Evolutionary conservation across 2,113 vertebrate species (phyloP).

Genomic region (Elgaria multicarinata): DNA sequence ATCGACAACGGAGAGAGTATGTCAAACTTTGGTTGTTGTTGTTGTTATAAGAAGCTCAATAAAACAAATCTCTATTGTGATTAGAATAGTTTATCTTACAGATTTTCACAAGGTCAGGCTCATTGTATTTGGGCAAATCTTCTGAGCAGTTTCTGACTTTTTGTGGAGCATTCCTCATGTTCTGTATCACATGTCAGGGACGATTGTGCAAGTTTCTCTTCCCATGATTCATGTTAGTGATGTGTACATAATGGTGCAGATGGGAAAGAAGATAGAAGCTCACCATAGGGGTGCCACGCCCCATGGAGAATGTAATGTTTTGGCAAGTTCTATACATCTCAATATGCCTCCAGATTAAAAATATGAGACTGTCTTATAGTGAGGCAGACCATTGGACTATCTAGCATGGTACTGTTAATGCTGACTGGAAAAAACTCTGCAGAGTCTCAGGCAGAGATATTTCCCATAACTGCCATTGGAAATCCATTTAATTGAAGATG

Average conservation of each 20-base stretch:
- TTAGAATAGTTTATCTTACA: slow-evolving; percentile 36
- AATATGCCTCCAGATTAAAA: background rate
- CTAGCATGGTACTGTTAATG: background rate
- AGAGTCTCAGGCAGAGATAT: background rate
- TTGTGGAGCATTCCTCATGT: too few relatives aligned
- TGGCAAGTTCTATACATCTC: background rate
- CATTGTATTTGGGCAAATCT: slow-evolving; percentile 48
- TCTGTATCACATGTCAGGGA: too few relatives aligned
- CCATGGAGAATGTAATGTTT: background rate
- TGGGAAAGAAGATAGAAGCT: background rate
- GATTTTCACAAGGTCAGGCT: slow-evolving; percentile 11
- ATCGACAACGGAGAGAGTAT: slow-evolving; percentile 15
- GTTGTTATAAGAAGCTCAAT: background rate
- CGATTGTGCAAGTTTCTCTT: too few relatives aligned
- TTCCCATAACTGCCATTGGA: background rate
- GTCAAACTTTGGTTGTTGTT: background rate
- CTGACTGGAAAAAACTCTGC: background rate
- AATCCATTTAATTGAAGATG: background rate
- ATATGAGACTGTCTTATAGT: background rate
- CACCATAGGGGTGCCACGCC: background rate
- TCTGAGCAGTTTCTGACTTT: slow-evolving; percentile 47
- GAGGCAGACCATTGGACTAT: background rate
- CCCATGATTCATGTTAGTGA: background rate
- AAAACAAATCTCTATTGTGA: slow-evolving; percentile 19
- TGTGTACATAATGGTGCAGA: background rate